Evolutionary conservation across 2,113 vertebrate species (phyloP).

Genomic region (Picathartes gymnocephalus): DNA sequence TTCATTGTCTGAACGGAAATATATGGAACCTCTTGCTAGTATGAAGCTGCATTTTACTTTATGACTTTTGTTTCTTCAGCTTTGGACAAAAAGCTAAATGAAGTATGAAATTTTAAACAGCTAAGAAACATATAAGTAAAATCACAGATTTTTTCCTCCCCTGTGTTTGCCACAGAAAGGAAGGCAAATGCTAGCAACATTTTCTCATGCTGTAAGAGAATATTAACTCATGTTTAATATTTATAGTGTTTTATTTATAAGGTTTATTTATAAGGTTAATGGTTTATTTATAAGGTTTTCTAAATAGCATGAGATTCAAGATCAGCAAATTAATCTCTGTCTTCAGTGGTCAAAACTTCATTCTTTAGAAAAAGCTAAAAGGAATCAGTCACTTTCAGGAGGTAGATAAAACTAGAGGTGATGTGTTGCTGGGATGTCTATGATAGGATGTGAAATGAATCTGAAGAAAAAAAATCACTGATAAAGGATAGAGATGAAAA

Average conservation of each 20-base stretch:
- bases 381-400: not conserved
- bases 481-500: not conserved
- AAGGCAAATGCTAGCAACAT: not conserved
- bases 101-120: not conserved
- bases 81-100: not conserved
- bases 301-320: not conserved
- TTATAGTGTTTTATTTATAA: too few relatives aligned
- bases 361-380: not conserved
- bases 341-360: not conserved
- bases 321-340: not conserved
- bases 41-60: not conserved
- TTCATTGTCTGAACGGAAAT: not conserved
- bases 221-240: not conserved
- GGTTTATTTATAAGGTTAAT: too few relatives aligned
- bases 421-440: not conserved
- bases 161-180: not conserved
- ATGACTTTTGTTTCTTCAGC: not conserved
- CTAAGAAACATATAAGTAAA: not conserved
- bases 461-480: not conserved
- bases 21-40: not conserved
- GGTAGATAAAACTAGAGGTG: not conserved
- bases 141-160: not conserved
- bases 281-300: too few relatives aligned
- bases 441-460: not conserved
- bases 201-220: not conserved